Conservation (phyloP, 2,888 invertebrate species). For the Liposcelis brunnea region DNA sequence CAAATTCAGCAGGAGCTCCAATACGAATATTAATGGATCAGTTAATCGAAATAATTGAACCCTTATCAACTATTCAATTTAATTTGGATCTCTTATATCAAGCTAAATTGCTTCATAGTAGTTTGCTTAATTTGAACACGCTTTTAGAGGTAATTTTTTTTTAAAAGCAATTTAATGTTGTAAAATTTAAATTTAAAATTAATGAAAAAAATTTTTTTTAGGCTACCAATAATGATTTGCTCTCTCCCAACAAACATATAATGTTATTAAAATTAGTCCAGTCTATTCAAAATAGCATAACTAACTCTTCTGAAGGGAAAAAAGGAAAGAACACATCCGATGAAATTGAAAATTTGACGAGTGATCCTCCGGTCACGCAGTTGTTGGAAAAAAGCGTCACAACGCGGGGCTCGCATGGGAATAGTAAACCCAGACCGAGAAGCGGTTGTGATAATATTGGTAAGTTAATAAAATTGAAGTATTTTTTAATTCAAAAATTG, state of each 20-base stretch:
- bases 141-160: constrained; percentile 20
- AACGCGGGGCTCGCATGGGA: constrained; percentile 20
- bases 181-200: too few species aligned
- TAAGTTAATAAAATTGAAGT: too few species aligned
- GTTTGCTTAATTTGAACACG: constrained; percentile 50
- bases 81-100: constrained; percentile 66
- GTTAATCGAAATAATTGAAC: constrained; percentile 58
- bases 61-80: constrained; percentile 62
- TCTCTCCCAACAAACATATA: constrained; percentile 32
- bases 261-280: constrained; percentile 38
- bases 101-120: constrained; percentile 55
- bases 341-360: constrained; percentile 31
- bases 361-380: constrained; percentile 19
- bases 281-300: constrained; percentile 37
- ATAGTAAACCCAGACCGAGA: constrained; percentile 22
- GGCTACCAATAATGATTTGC: constrained; percentile 16
- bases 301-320: constrained; percentile 18
- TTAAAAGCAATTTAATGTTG: too few species aligned
- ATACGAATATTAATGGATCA: constrained; percentile 46
- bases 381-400: constrained; percentile 15
- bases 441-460: constrained; percentile 18
- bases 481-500: too few species aligned
- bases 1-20: constrained; percentile 38
- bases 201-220: constrained; percentile 16
- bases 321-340: constrained; percentile 27